Conservation (phyloP, 2,797 vertebrate genomes). For the Sebastes reedi region DNA sequence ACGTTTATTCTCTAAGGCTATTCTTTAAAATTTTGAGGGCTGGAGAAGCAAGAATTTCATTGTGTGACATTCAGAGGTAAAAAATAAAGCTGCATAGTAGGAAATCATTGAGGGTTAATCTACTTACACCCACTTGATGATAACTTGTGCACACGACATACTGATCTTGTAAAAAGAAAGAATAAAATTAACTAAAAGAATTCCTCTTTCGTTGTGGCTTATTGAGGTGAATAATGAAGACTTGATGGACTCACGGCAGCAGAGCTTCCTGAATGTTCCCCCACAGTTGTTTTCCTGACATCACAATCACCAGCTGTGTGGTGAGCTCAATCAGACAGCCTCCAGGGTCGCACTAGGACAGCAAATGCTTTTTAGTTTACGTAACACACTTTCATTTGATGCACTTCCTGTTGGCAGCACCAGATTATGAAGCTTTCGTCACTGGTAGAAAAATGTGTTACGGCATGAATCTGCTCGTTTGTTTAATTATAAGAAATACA, state of each 20-base stretch:
- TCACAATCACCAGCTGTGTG: constrained; percentile 95
- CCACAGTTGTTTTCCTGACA: constrained; percentile 94
- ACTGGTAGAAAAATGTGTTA: neutral
- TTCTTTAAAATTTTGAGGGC: neutral
- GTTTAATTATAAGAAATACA: neutral
- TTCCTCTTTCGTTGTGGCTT: neutral
- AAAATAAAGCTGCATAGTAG: neutral
- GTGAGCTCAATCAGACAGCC: constrained; percentile 95
- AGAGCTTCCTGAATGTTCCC: constrained; percentile 94
- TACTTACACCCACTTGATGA: neutral
- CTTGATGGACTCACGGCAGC: constrained; percentile 88
- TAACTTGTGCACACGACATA: neutral
- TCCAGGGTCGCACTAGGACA: constrained; percentile 90
- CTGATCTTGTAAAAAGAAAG: neutral
- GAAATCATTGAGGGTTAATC: neutral
- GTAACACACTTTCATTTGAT: neutral
- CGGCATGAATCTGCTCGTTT: neutral
- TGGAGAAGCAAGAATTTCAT: neutral
- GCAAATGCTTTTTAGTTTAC: neutral
- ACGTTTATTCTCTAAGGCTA: neutral
- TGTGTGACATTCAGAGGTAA: neutral
- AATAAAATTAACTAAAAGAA: neutral
- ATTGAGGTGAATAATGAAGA: neutral
- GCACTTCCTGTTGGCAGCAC: neutral
- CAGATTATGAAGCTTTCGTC: neutral